Base-by-base conservation (phyloP, 2,797 vertebrate species). In the Myoxocephalus aenaeus region DNA sequence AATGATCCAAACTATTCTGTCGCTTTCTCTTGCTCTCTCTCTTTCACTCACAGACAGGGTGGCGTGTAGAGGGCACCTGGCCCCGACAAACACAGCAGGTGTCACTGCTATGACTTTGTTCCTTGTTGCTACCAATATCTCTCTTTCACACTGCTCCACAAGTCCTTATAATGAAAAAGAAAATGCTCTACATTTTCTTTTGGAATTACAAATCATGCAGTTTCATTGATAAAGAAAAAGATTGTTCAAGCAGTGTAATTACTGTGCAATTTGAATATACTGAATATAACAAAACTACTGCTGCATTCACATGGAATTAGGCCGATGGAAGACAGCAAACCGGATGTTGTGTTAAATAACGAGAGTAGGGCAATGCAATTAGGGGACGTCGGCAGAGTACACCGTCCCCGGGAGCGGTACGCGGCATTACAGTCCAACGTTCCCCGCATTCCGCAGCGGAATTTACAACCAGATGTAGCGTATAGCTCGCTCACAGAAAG, bases 11-110 rank as follows among this genome's bases (percentile, higher is more conserved):
- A 77, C 79, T 34, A 53, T 65, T 77, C 53, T 56, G 63, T 90
- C 76, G n/a, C 72, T 40, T 64, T 29, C 48, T 72, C 12, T 20
- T n/a, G 42, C 13, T n/a, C 14, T 58, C 18, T 38, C 58, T 59
- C 22, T 51, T 53, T 34, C 1, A 0, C 63, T 74, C 67, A 29
- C 72, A 64, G 65, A 65, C 44, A 75, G 70, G 53, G 14, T 84
- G 89, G 84, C 46, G 3, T 64, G 29, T 82, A 92, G 89, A 87
- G 91, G 91, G 75, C 87, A 84, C 78, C 69, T 63, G 63, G 69
- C 70, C 78, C 69, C 29, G 57, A 72, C 73, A 73, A 25, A 46
- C 87, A 78, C 89, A 89, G 85, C 79, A 87, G 80, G 54, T 79
- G 68, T 73, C 58, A 69, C 75, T 58, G 84, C 77, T 70, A 1